phyloP scores from a whole-genome alignment of 2,113 vertebrate genomes.

The Melanerpes aurifrons region DNA sequence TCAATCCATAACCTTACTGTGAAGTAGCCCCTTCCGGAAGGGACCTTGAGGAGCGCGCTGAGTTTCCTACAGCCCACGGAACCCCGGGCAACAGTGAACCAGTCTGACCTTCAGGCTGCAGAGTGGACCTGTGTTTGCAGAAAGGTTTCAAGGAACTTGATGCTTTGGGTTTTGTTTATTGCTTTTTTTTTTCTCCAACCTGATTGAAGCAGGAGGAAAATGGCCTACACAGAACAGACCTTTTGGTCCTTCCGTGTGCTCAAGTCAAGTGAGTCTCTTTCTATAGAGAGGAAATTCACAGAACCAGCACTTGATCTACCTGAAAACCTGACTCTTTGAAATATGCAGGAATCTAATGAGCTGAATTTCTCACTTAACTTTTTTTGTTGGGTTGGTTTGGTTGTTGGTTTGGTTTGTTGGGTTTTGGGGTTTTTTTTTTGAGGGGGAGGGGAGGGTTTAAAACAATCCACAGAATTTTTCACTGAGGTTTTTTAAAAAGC shows the following conservation, averaged over 20 bases:
- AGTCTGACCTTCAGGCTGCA: not conserved
- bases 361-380: conserved; percentile 49
- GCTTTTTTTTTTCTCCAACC: not conserved
- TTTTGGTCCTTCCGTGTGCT: conserved; percentile 38
- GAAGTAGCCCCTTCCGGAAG: conserved; percentile 50
- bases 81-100: not conserved
- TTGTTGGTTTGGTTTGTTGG: too few species aligned
- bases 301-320: conserved; percentile 68
- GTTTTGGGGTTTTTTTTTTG: not conserved
- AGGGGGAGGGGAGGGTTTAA: not conserved
- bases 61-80: conserved; percentile 32
- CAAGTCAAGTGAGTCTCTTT: conserved; percentile 51
- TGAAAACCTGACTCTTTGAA: conserved; percentile 67
- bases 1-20: conserved; percentile 58
- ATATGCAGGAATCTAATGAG: conserved; percentile 66
- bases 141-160: not conserved
- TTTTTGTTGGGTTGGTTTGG: not conserved
- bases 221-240: not conserved
- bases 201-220: not conserved
- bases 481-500: conserved; percentile 70
- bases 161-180: not conserved
- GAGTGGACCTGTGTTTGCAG: conserved; percentile 6
- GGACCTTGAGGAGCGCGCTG: conserved; percentile 50
- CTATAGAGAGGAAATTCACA: conserved; percentile 42
- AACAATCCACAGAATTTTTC: conserved; percentile 53